Evolutionary conservation across 2,888 invertebrate genomes (phyloP).

Genomic region (Heliconius erato): DNA sequence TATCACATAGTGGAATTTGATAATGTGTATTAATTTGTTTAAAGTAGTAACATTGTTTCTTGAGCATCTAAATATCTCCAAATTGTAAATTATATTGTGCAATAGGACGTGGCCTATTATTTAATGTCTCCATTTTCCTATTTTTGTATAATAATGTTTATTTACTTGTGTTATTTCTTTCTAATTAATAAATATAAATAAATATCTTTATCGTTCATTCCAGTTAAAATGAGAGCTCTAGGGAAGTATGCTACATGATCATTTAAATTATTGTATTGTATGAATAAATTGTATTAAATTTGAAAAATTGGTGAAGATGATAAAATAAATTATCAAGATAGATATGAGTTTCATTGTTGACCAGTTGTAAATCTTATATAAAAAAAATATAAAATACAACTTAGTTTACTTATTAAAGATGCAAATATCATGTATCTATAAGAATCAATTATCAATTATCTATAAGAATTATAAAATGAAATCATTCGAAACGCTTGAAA

Average conservation of each 20-base stretch:
- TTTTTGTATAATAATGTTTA: conserved; percentile 76
- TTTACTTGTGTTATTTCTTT: conserved; percentile 84
- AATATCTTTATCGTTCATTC: conserved; percentile 83
- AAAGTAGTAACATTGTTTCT: conserved; percentile 57
- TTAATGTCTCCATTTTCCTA: conserved; percentile 61
- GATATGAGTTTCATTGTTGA: conserved; percentile 60
- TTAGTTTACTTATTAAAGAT: too few relatives aligned
- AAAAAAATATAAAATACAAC: too few relatives aligned
- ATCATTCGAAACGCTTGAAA: too few relatives aligned
- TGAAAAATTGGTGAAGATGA: conserved; percentile 84
- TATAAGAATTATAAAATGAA: too few relatives aligned
- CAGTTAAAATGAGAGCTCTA: conserved; percentile 84
- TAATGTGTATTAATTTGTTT: conserved; percentile 69
- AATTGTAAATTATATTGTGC: conserved; percentile 71
- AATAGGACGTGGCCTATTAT: conserved; percentile 80
- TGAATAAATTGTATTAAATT: conserved; percentile 84
- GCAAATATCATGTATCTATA: too few relatives aligned
- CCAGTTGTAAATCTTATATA: not conserved
- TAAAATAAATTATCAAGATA: conserved; percentile 85
- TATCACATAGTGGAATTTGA: conserved; percentile 66
- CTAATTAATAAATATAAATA: conserved; percentile 79
- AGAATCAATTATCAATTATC: too few relatives aligned
- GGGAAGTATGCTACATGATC: conserved; percentile 81
- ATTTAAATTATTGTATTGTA: conserved; percentile 86
- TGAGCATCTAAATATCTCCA: conserved; percentile 56